Evolutionary conservation across 2,888 invertebrate genomes (phyloP).

Genomic region (Pterostichus niger): DNA sequence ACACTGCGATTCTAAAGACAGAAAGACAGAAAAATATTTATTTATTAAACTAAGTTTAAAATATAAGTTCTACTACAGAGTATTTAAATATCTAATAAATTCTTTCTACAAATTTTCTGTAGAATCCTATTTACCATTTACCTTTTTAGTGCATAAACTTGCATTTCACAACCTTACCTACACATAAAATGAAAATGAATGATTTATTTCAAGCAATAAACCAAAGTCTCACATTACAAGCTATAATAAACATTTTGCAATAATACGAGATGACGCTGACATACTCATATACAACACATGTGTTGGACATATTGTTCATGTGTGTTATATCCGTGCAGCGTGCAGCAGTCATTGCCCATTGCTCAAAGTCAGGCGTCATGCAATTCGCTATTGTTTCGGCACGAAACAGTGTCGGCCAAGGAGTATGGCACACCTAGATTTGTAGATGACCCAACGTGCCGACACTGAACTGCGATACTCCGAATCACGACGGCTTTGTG

Average conservation of each 20-base stretch:
- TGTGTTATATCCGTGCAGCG: constrained; percentile 9
- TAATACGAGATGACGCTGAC: background rate
- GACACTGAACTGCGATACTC: constrained; percentile 4
- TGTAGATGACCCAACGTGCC: constrained; percentile 32
- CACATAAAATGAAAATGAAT: background rate
- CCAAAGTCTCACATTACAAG: background rate
- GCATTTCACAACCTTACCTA: constrained; percentile 3
- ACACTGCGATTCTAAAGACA: background rate
- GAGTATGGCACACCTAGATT: constrained; percentile 52
- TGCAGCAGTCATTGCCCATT: constrained; percentile 19
- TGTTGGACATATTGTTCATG: constrained; percentile 41
- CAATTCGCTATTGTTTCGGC: constrained; percentile 49
- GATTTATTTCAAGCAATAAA: background rate
- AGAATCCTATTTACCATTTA: background rate
- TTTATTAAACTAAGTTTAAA: too few relatives aligned
- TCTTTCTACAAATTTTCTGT: background rate
- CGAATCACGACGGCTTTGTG: background rate
- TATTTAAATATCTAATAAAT: too few relatives aligned
- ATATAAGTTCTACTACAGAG: too few relatives aligned
- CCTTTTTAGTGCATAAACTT: constrained; percentile 3
- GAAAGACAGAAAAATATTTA: too few relatives aligned
- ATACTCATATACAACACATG: constrained; percentile 1
- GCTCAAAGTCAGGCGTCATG: constrained; percentile 28
- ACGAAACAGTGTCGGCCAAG: background rate
- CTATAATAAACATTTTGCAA: constrained; percentile 47